Evolutionary conservation across 2,797 vertebrate genomes (phyloP), one percentile per base, ranked within the genome.

Genomic region (Rallus crepitans): DNA sequence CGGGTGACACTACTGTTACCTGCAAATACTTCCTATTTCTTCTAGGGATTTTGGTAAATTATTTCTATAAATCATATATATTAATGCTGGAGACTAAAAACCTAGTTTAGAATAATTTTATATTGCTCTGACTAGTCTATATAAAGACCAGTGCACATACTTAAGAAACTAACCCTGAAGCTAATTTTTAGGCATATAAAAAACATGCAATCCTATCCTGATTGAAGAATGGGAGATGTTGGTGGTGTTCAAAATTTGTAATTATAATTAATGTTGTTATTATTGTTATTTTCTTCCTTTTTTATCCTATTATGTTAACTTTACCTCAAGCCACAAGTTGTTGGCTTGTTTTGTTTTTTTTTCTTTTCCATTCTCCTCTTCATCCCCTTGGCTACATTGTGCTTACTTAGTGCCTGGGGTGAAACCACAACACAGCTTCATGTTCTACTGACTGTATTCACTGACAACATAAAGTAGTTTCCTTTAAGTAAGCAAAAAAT

Each of bases 1-100:
- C 61, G 76, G 47, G 28, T 94, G 69, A 60, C 53, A 48, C 35
- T 75, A 89, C 24, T 57, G 31, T 89, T 84, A 79, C 85, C 53
- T 68, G 78, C 35, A 97, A 95, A 87, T 76, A 77, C 82, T 94
- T 95, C 57, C 48, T 87, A 96, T 93, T 97, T 90, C 69, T 90
- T 97, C 77, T 87, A 87, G 68, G 66, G 18, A 83, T 96, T 94
- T 96, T 76, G 55, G 21, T 92, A 72, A 93, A 89, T 86, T 90
- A 68, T 30, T 70, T 9, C 28, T 50, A 2, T 50, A 69, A 47
- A 39, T 37, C 2, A 35, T 57, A 28, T 33, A 15, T 73, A 48
- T 48, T 53, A 48, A 59, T 63, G 8, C 8, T 69, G 25, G 31
- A 60, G 8, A 47, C 11, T 31, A 65, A 84, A 89, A 90, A 1